Base-by-base conservation (phyloP, 1,140 invertebrate species). In the Homarus americanus region DNA sequence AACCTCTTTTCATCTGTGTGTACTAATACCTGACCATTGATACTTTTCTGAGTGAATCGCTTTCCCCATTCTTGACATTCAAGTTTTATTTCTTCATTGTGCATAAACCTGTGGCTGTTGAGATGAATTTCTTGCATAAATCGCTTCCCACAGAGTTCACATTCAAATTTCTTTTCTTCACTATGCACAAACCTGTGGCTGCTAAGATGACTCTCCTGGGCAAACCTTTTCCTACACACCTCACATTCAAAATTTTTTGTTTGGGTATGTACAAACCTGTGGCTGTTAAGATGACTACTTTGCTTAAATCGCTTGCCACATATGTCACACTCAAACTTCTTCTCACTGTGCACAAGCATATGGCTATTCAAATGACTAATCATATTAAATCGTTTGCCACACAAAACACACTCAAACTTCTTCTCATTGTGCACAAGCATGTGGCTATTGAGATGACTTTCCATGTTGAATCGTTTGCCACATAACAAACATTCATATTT, bases 351-450 rank as follows among this genome's bases (percentile, higher is more conserved):
- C 75, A 99, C 98, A 84, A 97, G 95, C 93, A 97, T 97, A 94
- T 99, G 98, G 40, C 98, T 95, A 0, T 98, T 98, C 63, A 98
- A 94, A 93, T 99, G 98, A 94, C 98, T 98, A 94, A 98, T 98
- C 92, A 98, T 95, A 0, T 98, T 98, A 93, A 99, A 99, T 0
- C 97, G 96, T 94, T 98, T 98, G 0, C 96, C 97, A 93, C 98
- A 98, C 73, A 96, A 96, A 79, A 98, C 97, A 94, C 98, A 98
- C 92, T 97, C 96, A 94, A 97, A 98, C 63, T 87, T 88, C 58
- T 88, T 88, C 58, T 88, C 86, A 44, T 88, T 88, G 38, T 88
- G 86, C 24, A 88, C 78, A 41, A 88, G 32, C 86, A 88, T 88
- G 53, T 88, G 86, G 58, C 86, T 88, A 58, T 88, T 88, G 28